These are phyloP conservation scores for Pocillopora meandrina DNA, from an alignment of 92 coral and sea anemone genomes.

Conservation along the genomic window DNA sequence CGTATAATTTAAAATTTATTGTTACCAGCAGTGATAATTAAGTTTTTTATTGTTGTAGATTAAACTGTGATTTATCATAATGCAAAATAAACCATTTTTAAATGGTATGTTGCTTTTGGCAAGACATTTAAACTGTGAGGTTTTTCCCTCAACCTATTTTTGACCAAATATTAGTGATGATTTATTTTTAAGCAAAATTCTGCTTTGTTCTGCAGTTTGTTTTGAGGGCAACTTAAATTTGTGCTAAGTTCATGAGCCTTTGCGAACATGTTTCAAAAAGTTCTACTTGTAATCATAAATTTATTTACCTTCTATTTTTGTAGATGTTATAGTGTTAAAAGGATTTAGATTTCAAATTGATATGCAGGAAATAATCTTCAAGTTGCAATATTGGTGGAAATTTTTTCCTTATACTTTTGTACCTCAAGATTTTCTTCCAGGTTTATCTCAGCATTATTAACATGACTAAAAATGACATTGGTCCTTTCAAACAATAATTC, in stretches of 20 bases:
- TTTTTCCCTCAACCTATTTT: neutral
- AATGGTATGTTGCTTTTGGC: neutral
- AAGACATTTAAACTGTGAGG: neutral
- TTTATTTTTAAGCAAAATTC: neutral
- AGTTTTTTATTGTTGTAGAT: neutral
- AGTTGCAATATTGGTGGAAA: neutral
- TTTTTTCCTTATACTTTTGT: neutral
- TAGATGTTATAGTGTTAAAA: neutral
- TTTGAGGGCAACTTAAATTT: neutral
- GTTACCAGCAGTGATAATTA: conserved; percentile 8
- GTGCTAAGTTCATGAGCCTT: neutral
- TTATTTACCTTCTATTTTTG: neutral
- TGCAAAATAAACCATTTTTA: neutral
- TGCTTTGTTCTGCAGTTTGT: neutral
- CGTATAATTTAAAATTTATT: neutral
- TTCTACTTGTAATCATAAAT: neutral
- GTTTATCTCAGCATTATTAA: neutral
- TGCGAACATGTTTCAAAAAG: neutral
- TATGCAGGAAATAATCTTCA: neutral
- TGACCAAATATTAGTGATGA: neutral
- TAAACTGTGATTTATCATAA: neutral
- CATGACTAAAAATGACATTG: neutral
- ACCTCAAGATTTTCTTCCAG: neutral
- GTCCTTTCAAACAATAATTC: too few relatives aligned
- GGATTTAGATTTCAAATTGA: neutral